phyloP scores from a whole-genome alignment of 1,140 invertebrate species.

The Phocides pigmalion region DNA sequence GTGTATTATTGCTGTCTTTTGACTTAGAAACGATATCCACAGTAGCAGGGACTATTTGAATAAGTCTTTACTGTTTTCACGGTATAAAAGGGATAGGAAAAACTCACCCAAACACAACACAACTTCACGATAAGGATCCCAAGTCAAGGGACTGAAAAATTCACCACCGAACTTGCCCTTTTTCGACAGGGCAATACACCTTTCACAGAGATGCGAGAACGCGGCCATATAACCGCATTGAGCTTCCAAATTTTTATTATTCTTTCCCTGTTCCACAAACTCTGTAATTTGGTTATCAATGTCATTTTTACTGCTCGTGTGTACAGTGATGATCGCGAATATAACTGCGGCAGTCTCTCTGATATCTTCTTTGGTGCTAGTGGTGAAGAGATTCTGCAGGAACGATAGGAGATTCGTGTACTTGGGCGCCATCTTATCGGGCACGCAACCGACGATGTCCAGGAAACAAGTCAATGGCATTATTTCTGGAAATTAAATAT shows the following conservation, averaged over 20 bases:
- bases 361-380: conserved; percentile 90
- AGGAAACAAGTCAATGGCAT: conserved; percentile 88
- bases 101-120: conserved; percentile 84
- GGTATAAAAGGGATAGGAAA: background rate
- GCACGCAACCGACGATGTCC: conserved; percentile 89
- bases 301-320: conserved; percentile 77
- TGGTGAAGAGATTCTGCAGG: conserved; percentile 86
- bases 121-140: conserved; percentile 84
- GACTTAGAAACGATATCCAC: too few species aligned
- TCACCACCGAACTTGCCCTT: conserved; percentile 71
- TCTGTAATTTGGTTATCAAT: conserved; percentile 85
- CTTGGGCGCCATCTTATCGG: conserved; percentile 84
- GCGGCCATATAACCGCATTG: conserved; percentile 90
- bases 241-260: conserved; percentile 86
- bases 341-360: conserved; percentile 88
- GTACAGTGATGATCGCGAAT: conserved; percentile 87
- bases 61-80: too few species aligned
- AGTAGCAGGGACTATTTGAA: too few species aligned
- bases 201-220: conserved; percentile 88
- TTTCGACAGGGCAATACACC: conserved; percentile 84
- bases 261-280: conserved; percentile 81
- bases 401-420: conserved; percentile 86
- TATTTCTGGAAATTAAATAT: conserved; percentile 75
- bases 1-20: too few species aligned
- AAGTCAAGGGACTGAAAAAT: conserved; percentile 73